phyloP scores from a whole-genome alignment of 2,797 vertebrate species.

The Pangasius krempfi region DNA sequence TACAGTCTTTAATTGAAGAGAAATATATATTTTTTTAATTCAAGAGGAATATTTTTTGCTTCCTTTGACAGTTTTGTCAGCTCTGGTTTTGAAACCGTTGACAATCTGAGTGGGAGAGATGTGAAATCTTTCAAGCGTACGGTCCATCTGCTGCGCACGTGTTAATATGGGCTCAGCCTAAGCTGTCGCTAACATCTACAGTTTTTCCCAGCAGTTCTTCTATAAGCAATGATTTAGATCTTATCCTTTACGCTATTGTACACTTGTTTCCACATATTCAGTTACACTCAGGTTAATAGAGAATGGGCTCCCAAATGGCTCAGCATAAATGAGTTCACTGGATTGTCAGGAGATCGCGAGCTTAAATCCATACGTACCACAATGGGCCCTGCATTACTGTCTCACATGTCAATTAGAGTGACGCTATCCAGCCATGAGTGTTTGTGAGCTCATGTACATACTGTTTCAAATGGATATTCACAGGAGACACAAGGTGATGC shows the following conservation, averaged over 20 bases:
- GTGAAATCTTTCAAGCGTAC: constrained; percentile 29
- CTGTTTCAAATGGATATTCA: not conserved
- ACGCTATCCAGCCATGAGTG: not conserved
- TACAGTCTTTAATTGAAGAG: not conserved
- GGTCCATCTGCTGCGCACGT: constrained; percentile 20
- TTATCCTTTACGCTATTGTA: not conserved
- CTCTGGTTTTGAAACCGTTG: constrained; percentile 34
- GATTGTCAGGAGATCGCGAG: not conserved
- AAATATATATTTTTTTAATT: not conserved
- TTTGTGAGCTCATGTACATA: not conserved
- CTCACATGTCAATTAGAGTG: too few relatives aligned
- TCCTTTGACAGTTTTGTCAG: constrained; percentile 44
- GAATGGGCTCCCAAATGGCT: not conserved
- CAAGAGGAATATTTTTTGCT: constrained; percentile 24
- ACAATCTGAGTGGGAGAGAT: constrained; percentile 41
- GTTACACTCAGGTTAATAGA: not conserved
- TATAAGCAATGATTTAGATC: not conserved
- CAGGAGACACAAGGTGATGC: not conserved
- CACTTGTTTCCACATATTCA: constrained; percentile 5
- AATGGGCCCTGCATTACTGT: not conserved
- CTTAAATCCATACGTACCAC: too few relatives aligned
- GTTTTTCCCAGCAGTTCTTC: not conserved
- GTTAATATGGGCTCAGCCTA: constrained; percentile 24
- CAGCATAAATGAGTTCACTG: not conserved
- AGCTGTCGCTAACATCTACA: not conserved